phyloP scores from a whole-genome alignment of 2,888 invertebrate genomes.

The Cheilosia grossa region DNA sequence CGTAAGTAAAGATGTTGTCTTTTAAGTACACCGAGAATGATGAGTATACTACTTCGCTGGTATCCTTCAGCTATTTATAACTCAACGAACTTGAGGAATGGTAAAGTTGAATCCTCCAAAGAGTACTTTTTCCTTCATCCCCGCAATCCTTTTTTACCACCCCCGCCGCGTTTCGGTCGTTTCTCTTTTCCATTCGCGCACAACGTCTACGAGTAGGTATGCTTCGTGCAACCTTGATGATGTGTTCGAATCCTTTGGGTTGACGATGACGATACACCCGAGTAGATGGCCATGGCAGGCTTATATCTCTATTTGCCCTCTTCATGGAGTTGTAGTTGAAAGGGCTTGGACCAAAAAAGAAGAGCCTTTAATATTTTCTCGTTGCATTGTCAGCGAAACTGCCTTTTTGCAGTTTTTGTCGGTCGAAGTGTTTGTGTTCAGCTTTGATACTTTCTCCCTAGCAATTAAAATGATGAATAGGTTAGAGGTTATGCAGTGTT shows the following conservation, averaged over 20 bases:
- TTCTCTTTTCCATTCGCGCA: slow-evolving; percentile 8
- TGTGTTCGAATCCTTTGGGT: slow-evolving; percentile 22
- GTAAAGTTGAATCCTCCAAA: slow-evolving; percentile 65
- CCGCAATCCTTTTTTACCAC: slow-evolving; percentile 15
- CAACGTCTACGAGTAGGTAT: slow-evolving; percentile 1
- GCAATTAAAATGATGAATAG: slow-evolving; percentile 74
- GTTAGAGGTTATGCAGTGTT: slow-evolving; percentile 33
- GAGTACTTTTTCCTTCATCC: slow-evolving; percentile 65
- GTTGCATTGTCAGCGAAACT: slow-evolving; percentile 37
- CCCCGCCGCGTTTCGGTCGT: not conserved
- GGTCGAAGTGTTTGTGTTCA: slow-evolving; percentile 51
- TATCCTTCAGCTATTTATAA: slow-evolving; percentile 51
- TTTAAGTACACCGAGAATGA: slow-evolving; percentile 10
- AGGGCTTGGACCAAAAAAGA: slow-evolving; percentile 24
- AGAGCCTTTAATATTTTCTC: slow-evolving; percentile 27
- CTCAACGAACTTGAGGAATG: slow-evolving; percentile 46
- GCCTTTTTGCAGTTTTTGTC: slow-evolving; percentile 19
- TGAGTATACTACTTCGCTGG: slow-evolving; percentile 19
- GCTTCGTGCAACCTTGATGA: slow-evolving; percentile 48
- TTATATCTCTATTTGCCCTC: slow-evolving; percentile 6
- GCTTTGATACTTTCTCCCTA: slow-evolving; percentile 47
- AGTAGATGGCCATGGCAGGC: slow-evolving; percentile 34
- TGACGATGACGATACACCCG: slow-evolving; percentile 26
- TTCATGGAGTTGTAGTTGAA: slow-evolving; percentile 13
- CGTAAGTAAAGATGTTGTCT: slow-evolving; percentile 5